Evolutionary conservation across 2,113 vertebrate species (phyloP).

Genomic region (Glareola pratincola): DNA sequence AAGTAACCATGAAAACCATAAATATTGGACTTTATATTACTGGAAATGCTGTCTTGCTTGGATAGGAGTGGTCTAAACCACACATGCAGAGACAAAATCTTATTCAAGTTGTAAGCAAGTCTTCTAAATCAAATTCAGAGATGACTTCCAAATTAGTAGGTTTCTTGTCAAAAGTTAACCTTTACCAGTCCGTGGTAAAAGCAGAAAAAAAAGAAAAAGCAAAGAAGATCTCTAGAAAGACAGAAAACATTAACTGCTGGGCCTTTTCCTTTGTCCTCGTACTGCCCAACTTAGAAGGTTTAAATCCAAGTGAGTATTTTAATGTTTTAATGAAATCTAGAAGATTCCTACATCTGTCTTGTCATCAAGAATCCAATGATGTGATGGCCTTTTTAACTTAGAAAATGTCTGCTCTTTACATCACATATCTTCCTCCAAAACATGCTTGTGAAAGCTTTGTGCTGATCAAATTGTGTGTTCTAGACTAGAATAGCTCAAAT

Average conservation of each 20-base stretch:
- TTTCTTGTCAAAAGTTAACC: not conserved
- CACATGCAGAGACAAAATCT: not conserved
- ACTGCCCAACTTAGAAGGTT: not conserved
- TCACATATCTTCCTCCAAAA: not conserved
- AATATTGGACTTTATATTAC: constrained; percentile 56
- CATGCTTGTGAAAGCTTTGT: not conserved
- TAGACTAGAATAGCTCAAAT: not conserved
- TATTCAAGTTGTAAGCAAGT: not conserved
- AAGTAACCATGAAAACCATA: constrained; percentile 46
- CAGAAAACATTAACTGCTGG: not conserved
- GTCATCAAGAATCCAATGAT: not conserved
- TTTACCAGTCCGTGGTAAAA: not conserved
- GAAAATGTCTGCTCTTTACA: not conserved
- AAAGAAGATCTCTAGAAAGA: not conserved
- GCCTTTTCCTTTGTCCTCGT: not conserved
- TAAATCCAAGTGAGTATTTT: not conserved
- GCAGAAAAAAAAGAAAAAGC: not conserved
- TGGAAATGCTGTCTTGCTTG: constrained; percentile 23
- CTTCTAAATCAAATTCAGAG: not conserved
- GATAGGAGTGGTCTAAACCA: not conserved
- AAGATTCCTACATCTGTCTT: not conserved
- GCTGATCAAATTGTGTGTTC: not conserved
- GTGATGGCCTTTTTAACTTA: not conserved
- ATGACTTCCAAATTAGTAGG: not conserved
- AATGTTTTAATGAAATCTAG: not conserved